These are phyloP conservation scores for Paguma larvata DNA, from an alignment of 2,797 vertebrate genomes.

Conservation along the genomic window DNA sequence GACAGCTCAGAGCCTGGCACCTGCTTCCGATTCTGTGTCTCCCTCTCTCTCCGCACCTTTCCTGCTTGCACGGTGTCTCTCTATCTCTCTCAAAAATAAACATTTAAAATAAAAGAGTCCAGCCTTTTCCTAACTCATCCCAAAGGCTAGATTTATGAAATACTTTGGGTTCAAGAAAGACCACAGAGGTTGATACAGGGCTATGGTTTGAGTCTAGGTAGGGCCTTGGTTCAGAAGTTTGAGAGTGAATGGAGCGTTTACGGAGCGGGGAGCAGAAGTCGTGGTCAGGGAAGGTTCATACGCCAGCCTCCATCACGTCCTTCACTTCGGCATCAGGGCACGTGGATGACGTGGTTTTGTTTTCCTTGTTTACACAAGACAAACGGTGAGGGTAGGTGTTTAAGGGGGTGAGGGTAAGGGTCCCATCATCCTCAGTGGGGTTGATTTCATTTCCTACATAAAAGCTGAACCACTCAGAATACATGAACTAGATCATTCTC, in stretches of 20 bases:
- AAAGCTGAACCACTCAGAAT: constrained; percentile 64
- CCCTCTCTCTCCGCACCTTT: too few species aligned
- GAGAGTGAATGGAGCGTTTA: neutral
- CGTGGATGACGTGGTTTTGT: neutral
- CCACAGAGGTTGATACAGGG: neutral
- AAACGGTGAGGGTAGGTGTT: neutral
- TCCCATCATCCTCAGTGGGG: constrained; percentile 15
- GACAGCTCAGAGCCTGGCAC: too few species aligned
- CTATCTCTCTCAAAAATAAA: too few species aligned
- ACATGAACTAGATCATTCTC: constrained; percentile 63
- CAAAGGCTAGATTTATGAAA: neutral
- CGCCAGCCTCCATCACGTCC: rapidly evolving
- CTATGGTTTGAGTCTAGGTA: neutral
- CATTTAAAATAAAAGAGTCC: too few species aligned
- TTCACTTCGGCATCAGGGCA: neutral
- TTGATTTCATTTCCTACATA: constrained; percentile 30
- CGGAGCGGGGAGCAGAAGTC: neutral
- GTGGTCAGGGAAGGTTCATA: rapidly evolving
- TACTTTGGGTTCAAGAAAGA: neutral
- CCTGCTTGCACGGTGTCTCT: too few species aligned
- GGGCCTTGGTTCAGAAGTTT: neutral
- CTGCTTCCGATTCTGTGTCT: too few species aligned
- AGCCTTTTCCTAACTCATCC: neutral
- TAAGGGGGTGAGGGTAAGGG: neutral
- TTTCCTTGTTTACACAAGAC: neutral